A percentile compares a stretch with the other conserved stretches of the same genome.
These are phyloP conservation scores for Notothenia rossii DNA, from an alignment of 2,113 vertebrate genomes.

Conservation along the genomic window DNA sequence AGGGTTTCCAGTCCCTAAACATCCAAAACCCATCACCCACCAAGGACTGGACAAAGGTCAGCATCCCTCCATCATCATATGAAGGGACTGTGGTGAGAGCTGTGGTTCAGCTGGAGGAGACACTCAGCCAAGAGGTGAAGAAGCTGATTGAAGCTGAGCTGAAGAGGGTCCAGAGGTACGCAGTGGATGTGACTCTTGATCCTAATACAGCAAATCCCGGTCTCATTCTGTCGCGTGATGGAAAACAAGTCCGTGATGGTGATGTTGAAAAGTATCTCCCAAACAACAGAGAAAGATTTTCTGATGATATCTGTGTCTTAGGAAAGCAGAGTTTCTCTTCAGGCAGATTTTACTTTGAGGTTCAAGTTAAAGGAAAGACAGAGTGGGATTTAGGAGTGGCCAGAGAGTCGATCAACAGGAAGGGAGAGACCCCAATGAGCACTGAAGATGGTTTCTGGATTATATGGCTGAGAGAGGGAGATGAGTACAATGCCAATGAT, in stretches of 20 bases:
- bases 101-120: too few relatives aligned
- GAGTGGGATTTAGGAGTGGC: not conserved
- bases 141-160: too few relatives aligned
- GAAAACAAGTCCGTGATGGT: not conserved
- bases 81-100: too few relatives aligned
- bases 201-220: not conserved
- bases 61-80: too few relatives aligned
- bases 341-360: constrained; percentile 25
- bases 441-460: not conserved
- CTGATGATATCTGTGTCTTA: not conserved
- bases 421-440: not conserved
- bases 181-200: constrained; percentile 30
- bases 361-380: constrained; percentile 2
- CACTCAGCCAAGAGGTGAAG: too few relatives aligned
- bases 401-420: constrained; percentile 3
- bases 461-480: not conserved
- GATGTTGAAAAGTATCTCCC: not conserved
- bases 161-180: too few relatives aligned
- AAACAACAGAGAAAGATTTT: constrained; percentile 5
- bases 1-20: too few relatives aligned
- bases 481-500: not conserved
- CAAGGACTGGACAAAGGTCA: too few relatives aligned
- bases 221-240: constrained; percentile 6
- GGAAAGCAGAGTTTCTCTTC: constrained; percentile 11
- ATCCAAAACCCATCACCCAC: too few relatives aligned